Conservation (phyloP, 2,113 vertebrate genomes). For the Melanerpes aurifrons region DNA sequence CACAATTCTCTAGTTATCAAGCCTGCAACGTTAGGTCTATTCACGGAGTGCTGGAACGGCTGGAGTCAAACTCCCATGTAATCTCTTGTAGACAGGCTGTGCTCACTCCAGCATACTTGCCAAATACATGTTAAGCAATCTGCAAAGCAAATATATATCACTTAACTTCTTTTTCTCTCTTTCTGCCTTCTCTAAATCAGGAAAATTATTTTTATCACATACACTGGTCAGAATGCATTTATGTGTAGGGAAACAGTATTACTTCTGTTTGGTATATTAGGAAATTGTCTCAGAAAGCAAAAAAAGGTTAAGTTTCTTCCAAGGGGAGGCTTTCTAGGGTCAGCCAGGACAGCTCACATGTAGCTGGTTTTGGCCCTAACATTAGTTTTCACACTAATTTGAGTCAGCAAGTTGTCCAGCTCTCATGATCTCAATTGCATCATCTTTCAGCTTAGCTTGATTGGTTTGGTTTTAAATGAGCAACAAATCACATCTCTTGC, state of each 20-base stretch:
- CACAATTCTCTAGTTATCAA: conserved; percentile 30
- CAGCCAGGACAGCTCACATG: neutral
- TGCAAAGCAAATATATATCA: neutral
- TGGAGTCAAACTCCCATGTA: conserved; percentile 62
- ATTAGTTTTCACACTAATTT: neutral
- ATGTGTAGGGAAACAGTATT: neutral
- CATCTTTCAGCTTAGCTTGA: neutral
- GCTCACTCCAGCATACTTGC: neutral
- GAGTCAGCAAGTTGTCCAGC: neutral
- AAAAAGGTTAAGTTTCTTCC: neutral
- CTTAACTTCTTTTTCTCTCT: neutral
- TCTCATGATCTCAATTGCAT: neutral
- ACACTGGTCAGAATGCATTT: neutral
- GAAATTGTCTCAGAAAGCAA: neutral
- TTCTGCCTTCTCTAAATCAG: neutral
- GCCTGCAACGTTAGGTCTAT: conserved; percentile 25
- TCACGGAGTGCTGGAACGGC: neutral
- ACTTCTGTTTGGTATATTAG: neutral
- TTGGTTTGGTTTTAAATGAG: neutral
- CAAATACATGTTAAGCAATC: neutral
- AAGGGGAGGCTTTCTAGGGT: neutral
- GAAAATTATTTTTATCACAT: neutral
- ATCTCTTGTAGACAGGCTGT: conserved; percentile 44
- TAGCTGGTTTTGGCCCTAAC: neutral
- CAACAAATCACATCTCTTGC: neutral